Evolutionary conservation across 2,888 invertebrate genomes (phyloP).

Genomic region (Nomada hirtipes): DNA sequence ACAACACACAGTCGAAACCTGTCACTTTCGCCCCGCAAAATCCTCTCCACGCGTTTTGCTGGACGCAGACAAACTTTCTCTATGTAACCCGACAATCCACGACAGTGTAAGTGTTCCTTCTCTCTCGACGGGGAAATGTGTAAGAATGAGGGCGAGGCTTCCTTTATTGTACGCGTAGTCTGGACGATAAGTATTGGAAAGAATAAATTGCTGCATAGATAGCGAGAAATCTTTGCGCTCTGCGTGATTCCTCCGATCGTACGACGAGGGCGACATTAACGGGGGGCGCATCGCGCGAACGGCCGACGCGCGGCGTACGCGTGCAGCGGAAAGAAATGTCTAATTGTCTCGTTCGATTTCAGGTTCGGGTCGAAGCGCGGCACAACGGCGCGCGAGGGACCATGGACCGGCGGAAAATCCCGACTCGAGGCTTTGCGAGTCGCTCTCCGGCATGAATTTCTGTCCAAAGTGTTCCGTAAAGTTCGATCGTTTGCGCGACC

Average conservation of each 20-base stretch:
- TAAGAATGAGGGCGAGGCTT: no score
- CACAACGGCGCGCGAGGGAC: neutral
- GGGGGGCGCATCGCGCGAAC: neutral
- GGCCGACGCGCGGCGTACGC: no score
- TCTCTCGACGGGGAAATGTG: no score
- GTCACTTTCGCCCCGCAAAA: no score
- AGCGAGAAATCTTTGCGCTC: neutral
- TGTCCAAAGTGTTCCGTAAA: conserved; percentile 40
- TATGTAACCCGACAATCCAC: no score
- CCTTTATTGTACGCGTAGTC: conserved; percentile 35
- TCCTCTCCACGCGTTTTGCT: no score
- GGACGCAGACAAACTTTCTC: no score
- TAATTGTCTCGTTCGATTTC: conserved; percentile 56
- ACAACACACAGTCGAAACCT: no score
- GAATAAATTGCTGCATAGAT: conserved; percentile 42
- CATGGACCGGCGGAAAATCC: neutral
- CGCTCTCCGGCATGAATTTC: conserved; percentile 9
- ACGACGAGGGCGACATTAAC: neutral
- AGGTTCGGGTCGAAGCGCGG: conserved; percentile 40
- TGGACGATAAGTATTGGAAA: conserved; percentile 12
- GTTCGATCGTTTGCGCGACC: conserved; percentile 34
- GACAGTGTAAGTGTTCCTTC: no score
- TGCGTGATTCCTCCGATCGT: neutral
- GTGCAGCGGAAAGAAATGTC: neutral
- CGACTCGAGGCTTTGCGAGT: neutral